Evolutionary conservation across 2,113 vertebrate genomes (phyloP).

Genomic region (Riparia riparia): DNA sequence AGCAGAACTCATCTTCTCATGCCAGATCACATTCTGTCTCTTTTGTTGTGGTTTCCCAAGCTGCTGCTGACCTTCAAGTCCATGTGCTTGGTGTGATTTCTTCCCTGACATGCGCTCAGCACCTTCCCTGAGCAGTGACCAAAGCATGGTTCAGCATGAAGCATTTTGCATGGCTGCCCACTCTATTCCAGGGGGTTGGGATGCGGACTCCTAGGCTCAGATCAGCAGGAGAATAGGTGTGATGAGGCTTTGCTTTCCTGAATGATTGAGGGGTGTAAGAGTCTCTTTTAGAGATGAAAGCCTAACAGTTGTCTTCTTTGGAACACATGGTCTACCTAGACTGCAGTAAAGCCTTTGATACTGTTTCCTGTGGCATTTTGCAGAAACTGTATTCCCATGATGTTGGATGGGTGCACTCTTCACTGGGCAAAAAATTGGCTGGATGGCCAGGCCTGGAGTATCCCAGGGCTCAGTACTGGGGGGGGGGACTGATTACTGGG

Average conservation of each 20-base stretch:
- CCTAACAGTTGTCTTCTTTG: not conserved
- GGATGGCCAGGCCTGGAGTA: not conserved
- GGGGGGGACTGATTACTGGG: not conserved
- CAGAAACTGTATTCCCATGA: not conserved
- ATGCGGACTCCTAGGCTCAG: not conserved
- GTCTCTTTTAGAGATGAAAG: not conserved
- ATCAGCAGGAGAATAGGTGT: not conserved
- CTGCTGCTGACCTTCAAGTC: not conserved
- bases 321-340: not conserved
- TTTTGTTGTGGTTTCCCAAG: not conserved
- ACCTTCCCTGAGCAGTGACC: not conserved
- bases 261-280: not conserved
- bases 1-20: rapidly evolving
- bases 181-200: not conserved
- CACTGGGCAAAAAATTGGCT: not conserved
- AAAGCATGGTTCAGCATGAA: rapidly evolving
- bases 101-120: not conserved
- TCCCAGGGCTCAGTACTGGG: not conserved
- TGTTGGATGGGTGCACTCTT: not conserved
- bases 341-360: not conserved
- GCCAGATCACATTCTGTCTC: not conserved
- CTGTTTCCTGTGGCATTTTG: not conserved
- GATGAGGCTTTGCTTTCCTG: not conserved
- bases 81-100: not conserved
- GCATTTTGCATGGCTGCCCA: rapidly evolving